These are phyloP conservation scores for Cherax quadricarinatus DNA, from an alignment of 1,140 invertebrate species.

Conservation along the genomic window DNA sequence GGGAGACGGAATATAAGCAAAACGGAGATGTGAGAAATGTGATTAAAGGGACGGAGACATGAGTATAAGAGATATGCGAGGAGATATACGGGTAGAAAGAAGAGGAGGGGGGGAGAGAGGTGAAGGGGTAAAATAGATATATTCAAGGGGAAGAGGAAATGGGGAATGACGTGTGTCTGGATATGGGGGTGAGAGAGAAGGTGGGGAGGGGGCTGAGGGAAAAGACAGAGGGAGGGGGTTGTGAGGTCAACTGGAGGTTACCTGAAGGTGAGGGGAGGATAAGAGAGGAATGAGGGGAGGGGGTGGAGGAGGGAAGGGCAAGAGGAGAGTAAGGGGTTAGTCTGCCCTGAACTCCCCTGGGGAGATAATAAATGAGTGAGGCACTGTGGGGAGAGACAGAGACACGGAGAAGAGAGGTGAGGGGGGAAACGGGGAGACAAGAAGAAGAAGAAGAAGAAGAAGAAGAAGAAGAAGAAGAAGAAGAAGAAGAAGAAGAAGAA, in stretches of 20 bases:
- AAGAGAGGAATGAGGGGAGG: background rate
- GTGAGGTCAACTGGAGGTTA: too few relatives aligned
- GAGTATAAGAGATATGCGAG: too few relatives aligned
- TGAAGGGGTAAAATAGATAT: too few relatives aligned
- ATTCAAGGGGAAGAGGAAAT: too few relatives aligned
- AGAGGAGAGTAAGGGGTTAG: too few relatives aligned
- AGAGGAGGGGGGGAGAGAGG: background rate
- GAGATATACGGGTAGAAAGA: too few relatives aligned
- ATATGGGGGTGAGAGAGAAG: background rate
- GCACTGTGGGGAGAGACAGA: background rate
- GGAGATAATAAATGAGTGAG: background rate
- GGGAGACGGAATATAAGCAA: too few relatives aligned
- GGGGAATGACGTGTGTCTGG: background rate
- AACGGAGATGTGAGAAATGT: too few relatives aligned
- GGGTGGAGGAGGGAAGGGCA: too few relatives aligned
- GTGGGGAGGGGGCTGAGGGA: background rate
- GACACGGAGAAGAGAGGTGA: background rate
- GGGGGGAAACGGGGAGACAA: conserved; percentile 11
- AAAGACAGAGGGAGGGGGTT: background rate
- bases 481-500: too few relatives aligned
- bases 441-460: conserved; percentile 6
- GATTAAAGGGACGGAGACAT: too few relatives aligned
- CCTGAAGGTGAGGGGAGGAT: background rate
- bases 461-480: background rate
- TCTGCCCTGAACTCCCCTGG: too few relatives aligned